These are phyloP conservation scores for Andrena chrysosceles DNA, from an alignment of 2,888 invertebrate species.

Conservation along the genomic window DNA sequence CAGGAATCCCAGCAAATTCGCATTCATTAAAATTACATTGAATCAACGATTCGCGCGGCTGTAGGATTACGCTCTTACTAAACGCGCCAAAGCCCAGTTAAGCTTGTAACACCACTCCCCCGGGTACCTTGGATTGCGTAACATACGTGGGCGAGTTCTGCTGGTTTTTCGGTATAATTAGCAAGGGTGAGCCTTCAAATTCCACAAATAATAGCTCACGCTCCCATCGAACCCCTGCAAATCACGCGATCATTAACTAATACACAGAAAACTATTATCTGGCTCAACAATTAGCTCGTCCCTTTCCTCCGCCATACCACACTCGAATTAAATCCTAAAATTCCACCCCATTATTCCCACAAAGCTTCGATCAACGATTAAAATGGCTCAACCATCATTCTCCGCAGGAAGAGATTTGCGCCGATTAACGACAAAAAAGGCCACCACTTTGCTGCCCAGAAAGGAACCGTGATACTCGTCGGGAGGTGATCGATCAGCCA, in stretches of 20 bases:
- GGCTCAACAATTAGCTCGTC: background rate
- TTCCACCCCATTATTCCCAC: background rate
- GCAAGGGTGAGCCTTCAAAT: background rate
- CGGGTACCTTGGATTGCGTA: constrained; percentile 4
- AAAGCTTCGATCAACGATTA: background rate
- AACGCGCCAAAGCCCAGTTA: constrained; percentile 41
- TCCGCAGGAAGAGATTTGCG: background rate
- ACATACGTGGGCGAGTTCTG: background rate
- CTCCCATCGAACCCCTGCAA: too few relatives aligned
- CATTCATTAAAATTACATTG: constrained; percentile 58
- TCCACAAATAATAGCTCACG: too few relatives aligned
- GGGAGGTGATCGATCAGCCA: constrained; percentile 13
- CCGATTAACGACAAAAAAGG: constrained; percentile 11
- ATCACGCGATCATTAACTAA: too few relatives aligned
- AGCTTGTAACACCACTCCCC: constrained; percentile 40
- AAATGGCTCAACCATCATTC: background rate
- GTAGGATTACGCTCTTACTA: constrained; percentile 45
- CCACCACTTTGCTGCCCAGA: constrained; percentile 6
- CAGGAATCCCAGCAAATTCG: constrained; percentile 46
- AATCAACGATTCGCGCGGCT: constrained; percentile 43
- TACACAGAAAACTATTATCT: too few relatives aligned
- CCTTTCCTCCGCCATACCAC: background rate
- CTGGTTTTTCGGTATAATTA: constrained; percentile 9
- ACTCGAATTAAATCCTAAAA: background rate
- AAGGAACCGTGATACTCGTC: constrained; percentile 6